Evolutionary conservation across 2,888 invertebrate species (phyloP), one percentile per base, ranked within the genome.

Genomic region (Teinopalpus imperialis): DNA sequence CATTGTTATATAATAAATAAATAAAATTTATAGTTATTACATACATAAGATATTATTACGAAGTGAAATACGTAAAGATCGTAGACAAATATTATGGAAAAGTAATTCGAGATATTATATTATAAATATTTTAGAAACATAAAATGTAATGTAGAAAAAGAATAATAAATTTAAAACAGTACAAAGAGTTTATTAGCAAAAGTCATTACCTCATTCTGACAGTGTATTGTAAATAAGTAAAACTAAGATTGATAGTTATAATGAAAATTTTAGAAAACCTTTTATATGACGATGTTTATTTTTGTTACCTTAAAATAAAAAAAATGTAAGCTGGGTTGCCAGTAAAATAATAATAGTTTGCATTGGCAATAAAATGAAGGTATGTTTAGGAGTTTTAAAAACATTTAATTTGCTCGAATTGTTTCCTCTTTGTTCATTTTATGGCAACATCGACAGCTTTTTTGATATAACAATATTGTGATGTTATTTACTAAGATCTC

Each of bases 401-500:
- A 26, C 3, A 10, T 2, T 23, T 8, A 12, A n/a, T 29, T 34
- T 31, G 24, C 39, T 49, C 39, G 18, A 41, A 40, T 34, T 34
- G 42, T 36, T 36, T 42, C 34, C 27, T 40, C 26, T 42, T 32
- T 48, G 66, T 61, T 67, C 63, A 43, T 51, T 51, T 24, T 52
- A 68, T 64, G 74, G 79, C 74, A 74, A 74, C 73, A 72, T 62
- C 63, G 62, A 61, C 49, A 61, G 63, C 53, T 63, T 59, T 63
- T 67, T 66, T 67, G 61, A 69, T 66, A 70, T 68, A 66, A 68
- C 69, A 69, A 72, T 60, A 70, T 71, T 82, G 85, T 85, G 82
- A 85, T 83, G 81, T 82, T 73, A 75, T 77, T 72, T 71, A 71
- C 67, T 67, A 67, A 69, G 86, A 87, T 87, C 86, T 87, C 86